phyloP scores from a whole-genome alignment of 2,113 vertebrate genomes.

The Varanus salvator region DNA sequence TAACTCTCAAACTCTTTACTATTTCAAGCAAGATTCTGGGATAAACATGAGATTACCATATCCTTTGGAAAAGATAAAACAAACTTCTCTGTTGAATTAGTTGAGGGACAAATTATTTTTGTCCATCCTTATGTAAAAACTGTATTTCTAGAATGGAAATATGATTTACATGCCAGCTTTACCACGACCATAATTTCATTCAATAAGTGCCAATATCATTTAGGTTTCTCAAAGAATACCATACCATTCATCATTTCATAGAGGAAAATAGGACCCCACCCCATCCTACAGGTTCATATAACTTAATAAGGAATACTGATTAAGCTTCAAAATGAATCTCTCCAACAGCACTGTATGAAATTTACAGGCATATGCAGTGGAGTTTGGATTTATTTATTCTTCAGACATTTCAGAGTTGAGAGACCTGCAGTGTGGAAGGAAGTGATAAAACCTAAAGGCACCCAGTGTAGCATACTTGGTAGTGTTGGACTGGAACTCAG shows the following conservation, averaged over 20 bases:
- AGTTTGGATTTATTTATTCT: too few species aligned
- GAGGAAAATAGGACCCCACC: not conserved
- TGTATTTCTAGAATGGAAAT: not conserved
- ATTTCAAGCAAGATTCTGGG: constrained; percentile 26
- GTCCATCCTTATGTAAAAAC: constrained; percentile 2
- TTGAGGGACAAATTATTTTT: constrained; percentile 11
- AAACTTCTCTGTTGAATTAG: constrained; percentile 38
- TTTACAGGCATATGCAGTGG: too few species aligned
- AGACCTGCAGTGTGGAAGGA: too few species aligned
- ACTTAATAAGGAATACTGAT: not conserved
- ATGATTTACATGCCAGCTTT: not conserved
- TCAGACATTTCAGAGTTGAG: too few species aligned
- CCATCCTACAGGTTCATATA: too few species aligned
- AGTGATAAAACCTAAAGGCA: too few species aligned
- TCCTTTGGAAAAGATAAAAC: constrained; percentile 38
- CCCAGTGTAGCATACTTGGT: too few species aligned
- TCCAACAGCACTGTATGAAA: too few species aligned
- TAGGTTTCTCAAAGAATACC: not conserved
- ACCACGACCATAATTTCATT: not conserved
- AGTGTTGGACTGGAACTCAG: too few species aligned
- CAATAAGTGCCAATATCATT: not conserved
- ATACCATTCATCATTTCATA: not conserved
- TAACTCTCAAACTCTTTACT: constrained; percentile 22
- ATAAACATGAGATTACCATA: constrained; percentile 49
- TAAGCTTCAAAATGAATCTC: too few species aligned